These are phyloP conservation scores for Rattus norvegicus DNA, from an alignment of 2,113 vertebrate genomes.

Conservation along the genomic window GRCr8 NC_086022.1:162504001-162504500, in stretches of 20 bases:
- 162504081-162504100: too few relatives aligned
- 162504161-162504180: background rate
- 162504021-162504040: background rate
- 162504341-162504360: conserved; percentile 94
- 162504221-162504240: background rate
- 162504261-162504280: conserved; percentile 85
- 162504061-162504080: too few relatives aligned
- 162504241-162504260: background rate
- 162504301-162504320: conserved; percentile 96
- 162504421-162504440: background rate
- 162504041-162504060: background rate
- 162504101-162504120: background rate
- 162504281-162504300: conserved; percentile 93
- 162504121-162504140: background rate
- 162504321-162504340: conserved; percentile 97
- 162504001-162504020: background rate
- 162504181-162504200: background rate
- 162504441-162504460: background rate
- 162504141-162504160: background rate
- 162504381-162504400: conserved; percentile 95
- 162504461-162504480: background rate
- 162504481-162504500: background rate
- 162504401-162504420: conserved; percentile 91
- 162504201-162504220: background rate
- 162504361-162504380: conserved; percentile 96